phyloP scores from a whole-genome alignment of 2,113 vertebrate species.

The Oryzias melastigma region DNA sequence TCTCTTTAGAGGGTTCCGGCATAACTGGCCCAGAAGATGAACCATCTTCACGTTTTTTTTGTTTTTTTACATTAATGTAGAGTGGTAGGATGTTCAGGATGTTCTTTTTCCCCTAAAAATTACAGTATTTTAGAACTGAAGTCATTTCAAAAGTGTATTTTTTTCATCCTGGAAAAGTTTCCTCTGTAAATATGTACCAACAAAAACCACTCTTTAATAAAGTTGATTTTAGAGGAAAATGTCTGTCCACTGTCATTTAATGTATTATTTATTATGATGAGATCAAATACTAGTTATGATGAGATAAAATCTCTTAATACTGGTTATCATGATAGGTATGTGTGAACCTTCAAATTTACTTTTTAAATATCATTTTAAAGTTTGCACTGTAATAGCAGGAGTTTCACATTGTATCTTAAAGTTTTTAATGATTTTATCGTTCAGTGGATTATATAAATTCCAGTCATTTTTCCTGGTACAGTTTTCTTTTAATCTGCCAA shows the following conservation, averaged over 20 bases:
- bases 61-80: conserved; percentile 1
- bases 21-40: conserved; percentile 96
- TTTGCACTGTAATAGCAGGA: too few species aligned
- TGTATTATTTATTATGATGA: background rate
- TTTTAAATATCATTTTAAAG: too few species aligned
- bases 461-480: too few species aligned
- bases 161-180: conserved; percentile 26
- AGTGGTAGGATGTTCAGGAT: background rate
- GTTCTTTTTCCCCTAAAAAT: conserved; percentile 4
- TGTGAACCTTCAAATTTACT: too few species aligned
- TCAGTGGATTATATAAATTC: too few species aligned
- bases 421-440: too few species aligned
- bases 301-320: too few species aligned
- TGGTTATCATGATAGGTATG: too few species aligned
- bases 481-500: too few species aligned
- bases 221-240: conserved; percentile 42
- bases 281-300: too few species aligned
- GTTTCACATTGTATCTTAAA: too few species aligned
- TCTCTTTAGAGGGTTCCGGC: conserved; percentile 82
- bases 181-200: conserved; percentile 53
- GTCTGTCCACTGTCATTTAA: background rate
- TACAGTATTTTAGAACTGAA: conserved; percentile 29
- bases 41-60: conserved; percentile 11
- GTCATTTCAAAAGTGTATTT: conserved; percentile 24
- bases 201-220: conserved; percentile 52